These are phyloP conservation scores for Pomacea maculata DNA, from an alignment of 1,140 invertebrate genomes.

Conservation along the genomic window DNA sequence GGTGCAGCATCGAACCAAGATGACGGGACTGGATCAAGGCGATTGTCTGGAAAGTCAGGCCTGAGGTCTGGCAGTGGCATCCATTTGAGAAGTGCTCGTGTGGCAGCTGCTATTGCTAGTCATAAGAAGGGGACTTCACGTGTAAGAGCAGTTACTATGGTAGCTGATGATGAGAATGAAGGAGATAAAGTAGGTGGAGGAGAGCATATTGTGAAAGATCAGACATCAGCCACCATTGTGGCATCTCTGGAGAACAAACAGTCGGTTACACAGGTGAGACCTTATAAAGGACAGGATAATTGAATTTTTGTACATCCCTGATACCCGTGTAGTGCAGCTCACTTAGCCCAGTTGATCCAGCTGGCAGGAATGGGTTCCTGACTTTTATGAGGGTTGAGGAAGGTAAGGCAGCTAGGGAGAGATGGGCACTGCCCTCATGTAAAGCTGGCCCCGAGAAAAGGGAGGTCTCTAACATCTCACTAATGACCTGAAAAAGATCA, in stretches of 20 bases:
- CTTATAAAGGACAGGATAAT: too few relatives aligned
- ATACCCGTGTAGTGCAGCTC: too few relatives aligned
- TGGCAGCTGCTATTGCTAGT: slow-evolving; percentile 19
- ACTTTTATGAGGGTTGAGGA: too few relatives aligned
- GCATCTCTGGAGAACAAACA: slow-evolving; percentile 14
- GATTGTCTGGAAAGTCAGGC: neutral
- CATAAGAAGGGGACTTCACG: slow-evolving; percentile 13
- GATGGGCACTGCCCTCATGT: too few relatives aligned
- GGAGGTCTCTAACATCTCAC: too few relatives aligned
- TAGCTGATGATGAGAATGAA: neutral
- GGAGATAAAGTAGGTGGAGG: neutral
- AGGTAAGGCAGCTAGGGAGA: too few relatives aligned
- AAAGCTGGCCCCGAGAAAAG: too few relatives aligned
- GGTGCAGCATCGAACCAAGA: slow-evolving; percentile 25
- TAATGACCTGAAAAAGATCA: too few relatives aligned
- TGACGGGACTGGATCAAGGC: neutral
- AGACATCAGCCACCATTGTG: neutral
- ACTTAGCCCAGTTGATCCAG: too few relatives aligned
- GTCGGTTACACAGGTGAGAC: slow-evolving; percentile 9
- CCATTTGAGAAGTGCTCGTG: slow-evolving; percentile 2
- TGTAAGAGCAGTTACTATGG: too few relatives aligned
- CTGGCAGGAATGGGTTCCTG: too few relatives aligned
- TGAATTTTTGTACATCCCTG: too few relatives aligned
- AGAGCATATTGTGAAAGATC: neutral
- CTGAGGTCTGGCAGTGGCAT: slow-evolving; percentile 8